Percentiles rank a stretch among this genome's conserved stretches.
phyloP scores from a whole-genome alignment of 2,888 invertebrate species.

The Drosophila colorata region DNA sequence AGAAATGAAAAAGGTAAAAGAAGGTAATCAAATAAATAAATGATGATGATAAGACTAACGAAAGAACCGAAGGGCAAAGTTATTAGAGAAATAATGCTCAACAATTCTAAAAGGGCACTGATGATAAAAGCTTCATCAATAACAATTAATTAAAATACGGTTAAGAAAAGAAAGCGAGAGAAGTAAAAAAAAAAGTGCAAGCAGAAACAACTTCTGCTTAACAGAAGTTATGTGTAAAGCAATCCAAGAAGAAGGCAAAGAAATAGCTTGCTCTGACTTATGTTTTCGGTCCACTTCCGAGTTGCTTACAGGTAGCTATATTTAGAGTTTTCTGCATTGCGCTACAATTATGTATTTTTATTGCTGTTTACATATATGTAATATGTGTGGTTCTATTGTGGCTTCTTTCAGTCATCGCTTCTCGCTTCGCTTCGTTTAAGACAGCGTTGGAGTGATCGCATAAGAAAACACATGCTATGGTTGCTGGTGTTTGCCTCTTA shows the following conservation, averaged over 20 bases:
- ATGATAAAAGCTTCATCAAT: too few species aligned
- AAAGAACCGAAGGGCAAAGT: too few species aligned
- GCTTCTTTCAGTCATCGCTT: neutral
- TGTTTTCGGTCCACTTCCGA: neutral
- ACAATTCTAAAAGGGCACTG: too few species aligned
- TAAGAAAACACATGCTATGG: conserved; percentile 4
- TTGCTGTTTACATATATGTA: neutral
- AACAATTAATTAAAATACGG: too few species aligned
- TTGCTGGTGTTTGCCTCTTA: conserved; percentile 5
- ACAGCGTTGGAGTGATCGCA: conserved; percentile 9
- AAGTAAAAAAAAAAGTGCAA: too few species aligned
- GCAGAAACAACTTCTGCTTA: too few species aligned
- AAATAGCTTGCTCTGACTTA: neutral
- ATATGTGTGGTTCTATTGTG: neutral
- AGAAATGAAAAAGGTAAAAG: neutral
- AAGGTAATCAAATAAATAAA: neutral
- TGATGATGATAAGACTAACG: too few species aligned
- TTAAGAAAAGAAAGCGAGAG: too few species aligned
- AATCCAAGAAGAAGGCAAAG: too few species aligned
- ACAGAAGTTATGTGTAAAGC: neutral
- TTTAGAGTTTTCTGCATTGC: too few species aligned
- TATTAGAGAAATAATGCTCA: too few species aligned
- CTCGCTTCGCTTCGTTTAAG: conserved; percentile 10
- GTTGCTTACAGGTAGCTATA: too few species aligned
- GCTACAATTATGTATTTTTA: neutral